phyloP scores from a whole-genome alignment of 2,113 vertebrate species.

The Candoia aspera region DNA sequence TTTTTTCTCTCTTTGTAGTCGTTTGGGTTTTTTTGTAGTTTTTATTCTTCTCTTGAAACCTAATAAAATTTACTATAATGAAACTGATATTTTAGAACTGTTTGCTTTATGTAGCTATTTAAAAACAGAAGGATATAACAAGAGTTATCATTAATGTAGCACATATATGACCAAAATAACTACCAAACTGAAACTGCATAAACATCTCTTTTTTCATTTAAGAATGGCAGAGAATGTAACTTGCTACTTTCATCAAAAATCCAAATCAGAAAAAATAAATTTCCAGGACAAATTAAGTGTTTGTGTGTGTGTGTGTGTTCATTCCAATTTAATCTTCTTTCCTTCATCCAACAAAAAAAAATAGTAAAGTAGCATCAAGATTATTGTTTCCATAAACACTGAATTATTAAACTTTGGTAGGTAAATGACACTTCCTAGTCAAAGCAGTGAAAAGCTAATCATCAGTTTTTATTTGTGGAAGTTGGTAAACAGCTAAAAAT shows the following conservation, averaged over 20 bases:
- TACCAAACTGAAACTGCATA: not conserved
- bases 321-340: not conserved
- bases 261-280: not conserved
- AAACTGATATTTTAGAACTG: conserved; percentile 1
- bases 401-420: not conserved
- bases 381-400: not conserved
- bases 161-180: not conserved
- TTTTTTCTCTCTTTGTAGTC: too few relatives aligned
- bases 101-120: too few relatives aligned
- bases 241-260: not conserved
- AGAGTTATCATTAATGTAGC: not conserved
- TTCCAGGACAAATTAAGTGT: not conserved
- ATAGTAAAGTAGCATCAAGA: not conserved
- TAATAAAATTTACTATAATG: too few relatives aligned
- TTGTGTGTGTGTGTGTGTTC: too few relatives aligned
- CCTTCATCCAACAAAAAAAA: not conserved
- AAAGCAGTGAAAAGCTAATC: not conserved
- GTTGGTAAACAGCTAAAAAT: not conserved
- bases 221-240: not conserved
- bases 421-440: not conserved
- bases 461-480: not conserved
- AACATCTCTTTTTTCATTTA: not conserved
- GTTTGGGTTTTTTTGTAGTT: too few relatives aligned
- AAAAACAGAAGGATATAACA: not conserved
- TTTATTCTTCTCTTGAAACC: too few relatives aligned